Evolutionary conservation across 2,888 invertebrate genomes (phyloP), one percentile per base, ranked within the genome.

Genomic region (Melanostoma mellinum): DNA sequence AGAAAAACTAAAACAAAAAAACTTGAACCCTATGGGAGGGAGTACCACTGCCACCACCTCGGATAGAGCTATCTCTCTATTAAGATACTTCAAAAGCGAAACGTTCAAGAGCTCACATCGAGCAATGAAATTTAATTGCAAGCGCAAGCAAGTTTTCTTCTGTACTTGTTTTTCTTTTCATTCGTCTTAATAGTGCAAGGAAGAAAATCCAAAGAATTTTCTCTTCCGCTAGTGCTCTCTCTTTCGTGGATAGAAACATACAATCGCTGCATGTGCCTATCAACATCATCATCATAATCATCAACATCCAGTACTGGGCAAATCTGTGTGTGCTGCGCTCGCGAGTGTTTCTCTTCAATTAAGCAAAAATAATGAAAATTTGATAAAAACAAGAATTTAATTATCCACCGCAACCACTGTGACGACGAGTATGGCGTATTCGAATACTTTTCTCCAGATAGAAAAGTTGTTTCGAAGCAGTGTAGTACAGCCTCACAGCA

Each of bases 211-310:
- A 67, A 84, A 67, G 75, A 79, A 84, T 84, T 84, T 84, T 84
- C 84, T 84, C 84, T 84, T 84, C 84, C 84, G 84, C 84, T 84
- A 48, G 65, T 60, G 79, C 75, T 84, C 84, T 84, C 72, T 79
- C 69, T 78, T 63, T 20, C 20, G 20, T 20, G 20, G 20, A 60
- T 78, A 73, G 20, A 74, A 63, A 50, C 40, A 36, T 8, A 77
- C 77, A 65, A 33, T 32, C n/a, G 38, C 33, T 50, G 50, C 38
- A 36, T 50, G 9, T 36, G 48, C 46, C 36, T 63, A 6, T 33
- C 8, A 36, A 4, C 44, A 60, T 60, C 30, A 38, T 58, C 44
- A 33, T 46, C 63, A 50, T 63, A 38, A 63, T 63, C 36, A 63
- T 63, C 48, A 36, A 36, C 36, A 63, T 63, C 61, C 35, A 63